Conservation (phyloP, 92 coral and sea anemone species). For the Diadumene lineata region DNA sequence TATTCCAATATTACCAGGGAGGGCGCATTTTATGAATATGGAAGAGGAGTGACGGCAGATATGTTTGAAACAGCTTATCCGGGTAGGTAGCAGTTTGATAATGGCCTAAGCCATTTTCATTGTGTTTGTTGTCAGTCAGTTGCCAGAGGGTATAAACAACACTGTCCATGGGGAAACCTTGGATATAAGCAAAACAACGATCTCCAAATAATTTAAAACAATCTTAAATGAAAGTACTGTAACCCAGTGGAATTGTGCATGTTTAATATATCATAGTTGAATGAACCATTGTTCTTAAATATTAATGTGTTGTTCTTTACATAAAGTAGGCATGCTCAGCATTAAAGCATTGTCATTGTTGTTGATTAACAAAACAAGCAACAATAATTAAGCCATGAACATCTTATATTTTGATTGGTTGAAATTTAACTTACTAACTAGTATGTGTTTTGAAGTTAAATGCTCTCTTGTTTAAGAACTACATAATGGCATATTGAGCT, state of each 20-base stretch:
- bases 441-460: background rate
- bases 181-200: no score
- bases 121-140: background rate
- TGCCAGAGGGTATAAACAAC: no score
- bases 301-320: background rate
- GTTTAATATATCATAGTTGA: background rate
- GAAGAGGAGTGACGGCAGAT: constrained; percentile 63
- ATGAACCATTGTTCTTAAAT: background rate
- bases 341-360: background rate
- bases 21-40: constrained; percentile 82
- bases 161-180: no score
- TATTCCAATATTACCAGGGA: constrained; percentile 44
- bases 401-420: no score
- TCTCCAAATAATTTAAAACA: no score
- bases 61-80: constrained; percentile 82
- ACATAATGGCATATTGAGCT: background rate
- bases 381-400: no score
- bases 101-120: background rate
- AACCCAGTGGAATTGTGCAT: no score
- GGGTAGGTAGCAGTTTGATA: constrained; percentile 46
- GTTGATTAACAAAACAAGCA: background rate
- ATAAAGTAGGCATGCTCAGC: background rate
- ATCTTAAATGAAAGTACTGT: no score
- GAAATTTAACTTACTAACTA: background rate
- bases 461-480: background rate